Evolutionary conservation across 2,113 vertebrate species (phyloP).

Genomic region (Todiramphus saurophagus): DNA sequence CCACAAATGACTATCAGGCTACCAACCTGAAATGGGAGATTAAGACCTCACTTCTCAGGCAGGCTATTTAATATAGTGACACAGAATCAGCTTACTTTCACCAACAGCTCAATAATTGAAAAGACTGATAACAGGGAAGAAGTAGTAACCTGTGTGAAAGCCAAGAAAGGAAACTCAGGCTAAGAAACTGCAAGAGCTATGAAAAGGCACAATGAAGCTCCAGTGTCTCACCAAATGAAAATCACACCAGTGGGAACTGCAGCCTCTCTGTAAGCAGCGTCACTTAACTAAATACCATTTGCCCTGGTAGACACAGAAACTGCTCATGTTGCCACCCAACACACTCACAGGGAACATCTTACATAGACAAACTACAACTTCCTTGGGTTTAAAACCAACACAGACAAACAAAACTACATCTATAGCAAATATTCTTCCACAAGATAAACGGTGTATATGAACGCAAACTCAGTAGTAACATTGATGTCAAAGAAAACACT

Average conservation of each 20-base stretch:
- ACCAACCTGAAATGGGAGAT: background rate
- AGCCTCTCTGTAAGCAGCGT: background rate
- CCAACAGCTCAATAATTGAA: background rate
- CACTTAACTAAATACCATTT: background rate
- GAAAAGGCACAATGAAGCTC: background rate
- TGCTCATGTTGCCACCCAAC: background rate
- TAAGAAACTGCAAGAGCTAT: background rate
- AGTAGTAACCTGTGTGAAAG: background rate
- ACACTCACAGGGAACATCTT: background rate
- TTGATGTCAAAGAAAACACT: background rate
- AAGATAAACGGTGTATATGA: background rate
- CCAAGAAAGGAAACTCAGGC: background rate
- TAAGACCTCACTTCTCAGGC: background rate
- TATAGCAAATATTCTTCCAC: background rate
- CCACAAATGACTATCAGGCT: background rate
- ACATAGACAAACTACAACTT: background rate
- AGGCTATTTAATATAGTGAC: background rate
- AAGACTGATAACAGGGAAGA: background rate
- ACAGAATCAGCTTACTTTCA: background rate
- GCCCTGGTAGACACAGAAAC: background rate
- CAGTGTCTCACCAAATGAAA: background rate
- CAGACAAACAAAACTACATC: background rate
- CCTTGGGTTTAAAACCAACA: background rate
- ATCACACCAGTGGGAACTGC: background rate
- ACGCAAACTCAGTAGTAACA: background rate